Evolutionary conservation across 2,888 invertebrate genomes (phyloP), one percentile per base, ranked within the genome.

Genomic region (Noctuana brunneofusca): DNA sequence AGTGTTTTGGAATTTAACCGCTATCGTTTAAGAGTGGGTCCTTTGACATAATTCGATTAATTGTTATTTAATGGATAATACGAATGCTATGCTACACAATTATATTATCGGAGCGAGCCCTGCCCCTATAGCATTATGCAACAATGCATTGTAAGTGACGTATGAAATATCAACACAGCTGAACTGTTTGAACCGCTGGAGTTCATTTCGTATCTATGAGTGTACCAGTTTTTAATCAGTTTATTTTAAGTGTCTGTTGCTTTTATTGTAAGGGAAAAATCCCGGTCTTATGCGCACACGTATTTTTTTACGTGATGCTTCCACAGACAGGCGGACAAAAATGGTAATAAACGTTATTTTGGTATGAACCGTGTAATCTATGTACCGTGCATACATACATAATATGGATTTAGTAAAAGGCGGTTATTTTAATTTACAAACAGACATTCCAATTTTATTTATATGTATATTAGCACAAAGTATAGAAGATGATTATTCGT

Each of bases 1-100:
- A 69, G 62, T 65, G 66, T 60, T 66, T 65, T 56, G 53, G 59
- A 41, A 46, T 63, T 56, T 46, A 43, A 32, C 24, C 18, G 35
- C 30, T 46, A 5, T 38, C 16, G 27, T 50, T 3, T 16, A 27
- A 11, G 46, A 56, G 32, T 62, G 20, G 24, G 24, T 46, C 63
- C 63, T 63, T 56, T 63, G 63, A 56, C 43, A 48, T 24, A 35
- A 49, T 48, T 49, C 43, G 27, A 63, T 63, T 43, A 57, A 62
- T 56, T 49, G 52, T 52, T 43, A 41, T 56, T 56, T 56, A 63
- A 32, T 63, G 50, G 30, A 50, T 63, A 63, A 63, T 14, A n/a
- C 8, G 8, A 46, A 5, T 49, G 35, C 35, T 14, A 27, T 54
- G 54, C 54, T 60, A 54, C 53, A 59, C n/a, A n/a, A n/a, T n/a